These are phyloP conservation scores for Phataginus tetradactyla DNA, from an alignment of 2,797 vertebrate genomes.

Conservation along the genomic window DNA sequence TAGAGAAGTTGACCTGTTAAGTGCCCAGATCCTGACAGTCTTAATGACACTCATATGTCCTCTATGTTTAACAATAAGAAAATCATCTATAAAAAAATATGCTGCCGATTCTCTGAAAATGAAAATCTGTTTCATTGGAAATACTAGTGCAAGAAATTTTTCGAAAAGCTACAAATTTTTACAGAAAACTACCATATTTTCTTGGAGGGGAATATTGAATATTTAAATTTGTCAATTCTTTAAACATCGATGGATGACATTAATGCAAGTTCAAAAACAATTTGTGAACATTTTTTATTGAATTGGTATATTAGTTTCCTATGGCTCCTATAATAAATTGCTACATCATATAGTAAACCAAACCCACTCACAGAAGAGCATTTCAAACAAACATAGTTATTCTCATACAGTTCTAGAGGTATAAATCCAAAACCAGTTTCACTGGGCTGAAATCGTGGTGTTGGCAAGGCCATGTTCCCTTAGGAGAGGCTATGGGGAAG, in stretches of 20 bases:
- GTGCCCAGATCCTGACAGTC: neutral
- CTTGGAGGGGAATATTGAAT: neutral
- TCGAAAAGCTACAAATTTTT: neutral
- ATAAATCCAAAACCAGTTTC: neutral
- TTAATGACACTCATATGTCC: neutral
- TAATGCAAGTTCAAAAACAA: slow-evolving; percentile 11
- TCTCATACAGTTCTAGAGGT: neutral
- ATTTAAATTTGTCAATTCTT: neutral
- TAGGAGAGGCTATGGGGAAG: neutral
- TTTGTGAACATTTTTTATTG: neutral
- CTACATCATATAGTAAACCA: neutral
- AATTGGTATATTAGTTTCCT: neutral
- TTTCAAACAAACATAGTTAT: slow-evolving; percentile 16
- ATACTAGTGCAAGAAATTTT: slow-evolving; percentile 2
- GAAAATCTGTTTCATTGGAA: slow-evolving; percentile 6
- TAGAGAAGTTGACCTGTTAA: slow-evolving; percentile 37
- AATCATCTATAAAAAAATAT: slow-evolving; percentile 18
- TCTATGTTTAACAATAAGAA: slow-evolving; percentile 46
- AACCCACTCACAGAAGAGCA: neutral
- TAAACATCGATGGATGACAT: neutral
- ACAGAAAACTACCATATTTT: neutral
- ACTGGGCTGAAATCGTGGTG: neutral
- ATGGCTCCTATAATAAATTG: neutral
- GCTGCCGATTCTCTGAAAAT: slow-evolving; percentile 33
- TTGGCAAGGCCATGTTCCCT: neutral